A percentile compares a stretch with the other conserved stretches of the same genome.
phyloP scores from a whole-genome alignment of 1,140 invertebrate species.

The Dreissena rostriformis region DNA sequence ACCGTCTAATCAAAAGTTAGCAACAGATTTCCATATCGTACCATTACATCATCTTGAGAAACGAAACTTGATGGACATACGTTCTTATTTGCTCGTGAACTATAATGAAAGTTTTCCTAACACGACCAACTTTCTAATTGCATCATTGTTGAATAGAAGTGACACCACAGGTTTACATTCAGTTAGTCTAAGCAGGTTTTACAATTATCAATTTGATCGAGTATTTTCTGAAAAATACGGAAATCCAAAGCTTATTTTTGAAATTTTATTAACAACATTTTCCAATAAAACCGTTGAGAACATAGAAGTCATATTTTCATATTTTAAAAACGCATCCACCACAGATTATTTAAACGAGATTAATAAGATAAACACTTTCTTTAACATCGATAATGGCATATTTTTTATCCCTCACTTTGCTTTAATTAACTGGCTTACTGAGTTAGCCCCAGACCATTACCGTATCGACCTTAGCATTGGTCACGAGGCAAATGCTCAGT shows the following conservation, averaged over 20 bases:
- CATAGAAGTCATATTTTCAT: background rate
- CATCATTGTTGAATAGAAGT: background rate
- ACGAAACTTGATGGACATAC: background rate
- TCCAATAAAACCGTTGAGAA: background rate
- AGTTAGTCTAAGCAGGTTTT: background rate
- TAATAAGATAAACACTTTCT: background rate
- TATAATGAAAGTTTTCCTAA: background rate
- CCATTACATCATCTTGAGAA: background rate
- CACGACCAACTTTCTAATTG: background rate
- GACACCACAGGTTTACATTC: background rate
- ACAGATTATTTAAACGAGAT: background rate
- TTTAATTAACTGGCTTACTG: background rate
- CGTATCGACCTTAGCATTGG: background rate
- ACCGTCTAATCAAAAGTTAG: background rate
- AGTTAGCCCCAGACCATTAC: background rate
- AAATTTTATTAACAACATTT: constrained; percentile 11
- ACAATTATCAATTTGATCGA: constrained; percentile 10
- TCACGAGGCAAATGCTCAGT: background rate
- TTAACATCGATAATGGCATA: background rate
- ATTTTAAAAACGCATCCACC: background rate
- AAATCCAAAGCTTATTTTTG: constrained; percentile 6
- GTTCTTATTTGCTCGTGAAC: background rate
- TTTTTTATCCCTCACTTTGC: background rate
- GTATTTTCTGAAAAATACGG: background rate
- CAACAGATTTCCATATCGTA: background rate